These are phyloP conservation scores for Babyrousa celebensis DNA, from an alignment of 2,797 vertebrate species.

Conservation along the genomic window DNA sequence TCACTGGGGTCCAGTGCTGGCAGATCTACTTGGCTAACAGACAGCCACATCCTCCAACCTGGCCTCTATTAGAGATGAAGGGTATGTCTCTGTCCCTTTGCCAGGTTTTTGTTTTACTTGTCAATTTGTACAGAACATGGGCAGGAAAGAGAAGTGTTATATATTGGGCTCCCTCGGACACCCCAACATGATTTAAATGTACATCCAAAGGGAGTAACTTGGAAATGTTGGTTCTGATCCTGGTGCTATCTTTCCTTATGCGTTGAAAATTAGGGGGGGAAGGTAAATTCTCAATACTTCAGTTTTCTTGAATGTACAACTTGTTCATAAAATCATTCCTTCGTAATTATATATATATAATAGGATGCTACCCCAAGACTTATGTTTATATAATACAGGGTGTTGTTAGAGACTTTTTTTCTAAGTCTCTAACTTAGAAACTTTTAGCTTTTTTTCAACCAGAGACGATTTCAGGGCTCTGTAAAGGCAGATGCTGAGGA, in stretches of 20 bases:
- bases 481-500: background rate
- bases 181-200: background rate
- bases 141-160: background rate
- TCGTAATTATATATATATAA: background rate
- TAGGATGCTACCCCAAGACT: background rate
- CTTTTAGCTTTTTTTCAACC: background rate
- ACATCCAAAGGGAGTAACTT: background rate
- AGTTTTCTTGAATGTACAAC: constrained; percentile 34
- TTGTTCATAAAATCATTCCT: background rate
- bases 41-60: background rate
- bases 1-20: background rate
- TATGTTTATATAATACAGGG: background rate
- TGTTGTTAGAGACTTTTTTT: background rate
- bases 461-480: background rate
- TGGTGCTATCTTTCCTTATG: background rate
- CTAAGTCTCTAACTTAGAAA: too few species aligned
- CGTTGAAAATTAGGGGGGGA: background rate
- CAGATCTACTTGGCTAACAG: background rate
- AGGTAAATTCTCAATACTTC: constrained; percentile 1
- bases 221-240: constrained; percentile 38
- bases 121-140: background rate
- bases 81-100: background rate
- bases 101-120: background rate
- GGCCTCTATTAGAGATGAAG: constrained; percentile 16
- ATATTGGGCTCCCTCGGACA: background rate